Base-by-base conservation (phyloP, 2,113 vertebrate genomes). In the Cynocephalus volans region DNA sequence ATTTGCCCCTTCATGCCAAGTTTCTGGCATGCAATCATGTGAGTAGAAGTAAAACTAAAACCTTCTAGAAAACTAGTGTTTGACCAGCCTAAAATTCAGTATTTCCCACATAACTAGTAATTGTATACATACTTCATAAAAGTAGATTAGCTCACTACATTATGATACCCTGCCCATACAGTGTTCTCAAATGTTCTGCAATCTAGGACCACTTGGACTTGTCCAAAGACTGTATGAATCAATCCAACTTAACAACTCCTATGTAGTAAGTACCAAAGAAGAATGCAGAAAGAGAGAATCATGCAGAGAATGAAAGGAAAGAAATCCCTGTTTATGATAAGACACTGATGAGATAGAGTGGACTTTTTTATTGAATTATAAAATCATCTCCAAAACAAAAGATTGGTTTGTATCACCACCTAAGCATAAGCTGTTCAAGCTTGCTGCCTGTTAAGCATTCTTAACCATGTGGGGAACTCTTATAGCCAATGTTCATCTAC, bases 21-120 rank as follows among this genome's bases (percentile, higher is more conserved):
- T 70, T 82, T 75, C 92, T 75, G 8, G 75, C n/a, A 41, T 24
- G 2, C 26, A 93, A 91, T 93, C 72, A 62, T 45, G 5, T 45
- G 92, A 95, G 19, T 33, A 89, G 58, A 91, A 82, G 70, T 60
- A 80, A 90, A 90, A 88, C 31, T 67, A 62, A 96, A 95, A 70
- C 36, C 64, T 95, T 93, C 65, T 86, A 86, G 36, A 96, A 95
- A 90, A 65, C 18, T 56, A 73, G 6, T 77, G 48, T 69, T 97
- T 91, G 58, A 79, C 24, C 33, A 80, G 31, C 13, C 60, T 87
- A 76, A 86, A 77, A 92, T 70, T 80, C 17, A 54, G 6, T 73
- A 41, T 72, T 83, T 97, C 28, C 52, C 56, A 81, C 79, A 84
- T 45, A 70, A 77, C 31, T 3, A 41, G 33, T 19, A 84, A 67